These are phyloP conservation scores for Parapsyche elsis DNA, from an alignment of 1,140 invertebrate species.

Conservation along the genomic window DNA sequence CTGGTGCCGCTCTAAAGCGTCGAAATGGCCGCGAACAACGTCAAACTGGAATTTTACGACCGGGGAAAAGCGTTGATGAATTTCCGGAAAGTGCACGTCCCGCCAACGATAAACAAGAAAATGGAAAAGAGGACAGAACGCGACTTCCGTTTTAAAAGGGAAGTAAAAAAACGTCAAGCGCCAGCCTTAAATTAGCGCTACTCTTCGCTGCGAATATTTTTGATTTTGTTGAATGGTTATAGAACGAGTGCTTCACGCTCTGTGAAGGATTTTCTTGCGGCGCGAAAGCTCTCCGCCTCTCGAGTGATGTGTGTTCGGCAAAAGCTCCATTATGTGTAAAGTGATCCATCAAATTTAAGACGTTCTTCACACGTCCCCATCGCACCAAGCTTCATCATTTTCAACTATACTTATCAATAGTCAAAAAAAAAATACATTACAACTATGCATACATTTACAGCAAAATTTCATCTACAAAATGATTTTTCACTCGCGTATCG, in stretches of 20 bases:
- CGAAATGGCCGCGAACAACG: too few species aligned
- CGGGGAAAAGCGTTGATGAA: too few species aligned
- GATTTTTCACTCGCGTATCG: too few species aligned
- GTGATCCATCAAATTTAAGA: constrained; percentile 36
- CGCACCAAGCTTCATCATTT: background rate
- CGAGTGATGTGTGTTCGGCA: background rate
- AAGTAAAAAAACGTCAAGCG: background rate
- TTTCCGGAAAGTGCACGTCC: too few species aligned
- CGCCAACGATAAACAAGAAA: background rate
- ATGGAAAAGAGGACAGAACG: background rate
- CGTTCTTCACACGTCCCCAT: constrained; percentile 8
- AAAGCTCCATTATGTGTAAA: constrained; percentile 33
- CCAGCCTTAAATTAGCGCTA: background rate
- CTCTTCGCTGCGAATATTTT: background rate
- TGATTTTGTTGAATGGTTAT: too few species aligned
- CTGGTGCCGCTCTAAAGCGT: background rate
- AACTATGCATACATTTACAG: too few species aligned
- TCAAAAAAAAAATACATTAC: too few species aligned
- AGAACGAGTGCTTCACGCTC: too few species aligned
- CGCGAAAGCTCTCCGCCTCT: background rate
- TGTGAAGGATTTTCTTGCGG: background rate
- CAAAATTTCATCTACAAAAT: too few species aligned
- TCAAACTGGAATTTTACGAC: too few species aligned
- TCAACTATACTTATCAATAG: too few species aligned
- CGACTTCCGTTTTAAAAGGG: background rate